Evolutionary conservation across 2,797 vertebrate species (phyloP).

Genomic region (Chaetophractus vellerosus): DNA sequence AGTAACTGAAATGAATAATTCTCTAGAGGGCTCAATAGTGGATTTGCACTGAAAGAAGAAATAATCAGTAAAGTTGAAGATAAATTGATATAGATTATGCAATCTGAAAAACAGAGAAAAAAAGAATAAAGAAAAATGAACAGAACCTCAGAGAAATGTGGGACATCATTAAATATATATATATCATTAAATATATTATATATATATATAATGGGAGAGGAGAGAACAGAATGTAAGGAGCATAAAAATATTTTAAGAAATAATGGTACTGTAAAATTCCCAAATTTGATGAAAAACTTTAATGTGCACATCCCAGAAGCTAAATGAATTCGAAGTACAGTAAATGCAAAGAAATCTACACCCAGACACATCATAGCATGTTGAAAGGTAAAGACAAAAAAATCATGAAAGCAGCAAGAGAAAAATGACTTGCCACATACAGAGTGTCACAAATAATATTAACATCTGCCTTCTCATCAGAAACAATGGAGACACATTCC

Average conservation of each 20-base stretch:
- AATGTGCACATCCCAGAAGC: background rate
- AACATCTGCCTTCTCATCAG: background rate
- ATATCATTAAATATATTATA: no score
- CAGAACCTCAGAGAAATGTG: background rate
- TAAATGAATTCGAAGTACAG: background rate
- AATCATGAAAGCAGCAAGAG: constrained; percentile 4
- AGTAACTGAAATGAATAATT: background rate
- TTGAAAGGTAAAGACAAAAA: background rate
- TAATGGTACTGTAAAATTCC: background rate
- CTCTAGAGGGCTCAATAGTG: background rate
- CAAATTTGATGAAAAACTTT: background rate
- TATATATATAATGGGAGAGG: background rate
- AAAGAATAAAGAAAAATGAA: background rate
- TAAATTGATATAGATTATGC: background rate
- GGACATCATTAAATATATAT: background rate
- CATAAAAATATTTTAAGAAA: background rate
- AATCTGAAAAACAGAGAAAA: background rate
- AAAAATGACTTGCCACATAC: background rate
- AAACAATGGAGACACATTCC: background rate
- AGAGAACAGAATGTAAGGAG: background rate
- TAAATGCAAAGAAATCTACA: background rate
- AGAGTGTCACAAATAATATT: background rate
- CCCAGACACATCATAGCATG: background rate
- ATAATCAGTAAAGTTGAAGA: background rate
- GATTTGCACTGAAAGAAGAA: constrained; percentile 12